phyloP scores from a whole-genome alignment of 2,113 vertebrate species.

The Nansenia antarctica region DNA sequence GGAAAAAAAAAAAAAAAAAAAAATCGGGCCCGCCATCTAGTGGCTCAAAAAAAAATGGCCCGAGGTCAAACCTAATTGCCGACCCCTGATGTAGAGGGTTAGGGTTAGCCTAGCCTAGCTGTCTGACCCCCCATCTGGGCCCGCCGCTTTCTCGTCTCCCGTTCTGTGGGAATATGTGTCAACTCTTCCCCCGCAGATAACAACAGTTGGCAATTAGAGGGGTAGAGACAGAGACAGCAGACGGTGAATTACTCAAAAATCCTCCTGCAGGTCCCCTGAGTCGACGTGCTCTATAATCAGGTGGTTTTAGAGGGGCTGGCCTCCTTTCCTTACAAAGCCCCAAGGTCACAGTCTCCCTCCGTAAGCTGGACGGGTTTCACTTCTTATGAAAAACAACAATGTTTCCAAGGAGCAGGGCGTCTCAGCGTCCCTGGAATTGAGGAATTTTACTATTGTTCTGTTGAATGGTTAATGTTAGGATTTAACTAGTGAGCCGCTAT shows the following conservation, averaged over 20 bases:
- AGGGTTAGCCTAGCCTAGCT: not conserved
- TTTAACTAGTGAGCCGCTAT: too few species aligned
- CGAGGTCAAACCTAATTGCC: too few species aligned
- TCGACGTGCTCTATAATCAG: slow-evolving; percentile 31
- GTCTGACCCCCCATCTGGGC: not conserved
- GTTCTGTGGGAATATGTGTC: slow-evolving; percentile 28
- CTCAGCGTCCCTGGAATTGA: too few species aligned
- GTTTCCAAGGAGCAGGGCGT: too few species aligned
- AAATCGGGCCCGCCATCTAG: too few species aligned
- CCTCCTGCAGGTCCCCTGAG: slow-evolving; percentile 13
- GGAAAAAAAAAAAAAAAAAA: too few species aligned
- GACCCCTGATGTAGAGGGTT: too few species aligned
- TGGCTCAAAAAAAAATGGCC: too few species aligned
- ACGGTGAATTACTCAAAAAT: slow-evolving; percentile 25
- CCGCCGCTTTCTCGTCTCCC: not conserved
- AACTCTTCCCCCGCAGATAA: slow-evolving; percentile 16
- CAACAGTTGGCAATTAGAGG: slow-evolving; percentile 25
- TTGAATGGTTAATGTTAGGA: too few species aligned
- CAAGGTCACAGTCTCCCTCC: slow-evolving; percentile 9
- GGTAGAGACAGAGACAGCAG: slow-evolving; percentile 12
- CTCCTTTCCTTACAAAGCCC: slow-evolving; percentile 8
- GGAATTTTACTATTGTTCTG: too few species aligned
- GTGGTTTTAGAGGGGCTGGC: not conserved
- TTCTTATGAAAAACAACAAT: not conserved
- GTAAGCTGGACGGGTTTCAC: slow-evolving; percentile 26